phyloP scores from a whole-genome alignment of 2,888 invertebrate genomes.

The Limnephilus rhombicus region DNA sequence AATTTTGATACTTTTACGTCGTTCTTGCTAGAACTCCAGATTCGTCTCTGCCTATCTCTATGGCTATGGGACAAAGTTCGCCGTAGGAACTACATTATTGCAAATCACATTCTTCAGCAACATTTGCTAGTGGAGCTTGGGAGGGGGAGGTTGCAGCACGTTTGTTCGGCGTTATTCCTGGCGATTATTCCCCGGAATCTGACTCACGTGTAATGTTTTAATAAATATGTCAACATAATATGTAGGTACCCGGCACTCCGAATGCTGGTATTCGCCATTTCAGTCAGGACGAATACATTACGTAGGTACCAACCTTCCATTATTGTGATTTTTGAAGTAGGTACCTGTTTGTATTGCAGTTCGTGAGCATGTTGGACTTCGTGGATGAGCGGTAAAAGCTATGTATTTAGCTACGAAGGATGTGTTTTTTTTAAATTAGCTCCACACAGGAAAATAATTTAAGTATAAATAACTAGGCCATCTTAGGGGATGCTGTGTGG shows the following conservation, averaged over 20 bases:
- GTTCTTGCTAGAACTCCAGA: neutral
- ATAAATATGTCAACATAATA: slow-evolving; percentile 12
- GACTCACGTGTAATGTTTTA: slow-evolving; percentile 23
- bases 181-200: slow-evolving; percentile 21
- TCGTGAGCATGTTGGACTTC: neutral
- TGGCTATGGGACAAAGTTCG: slow-evolving; percentile 7
- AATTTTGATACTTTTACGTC: neutral
- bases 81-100: slow-evolving; percentile 37
- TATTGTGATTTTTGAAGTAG: neutral
- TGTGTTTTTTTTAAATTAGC: neutral
- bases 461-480: too few relatives aligned
- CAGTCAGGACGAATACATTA: neutral
- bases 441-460: too few relatives aligned
- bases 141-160: slow-evolving; percentile 18
- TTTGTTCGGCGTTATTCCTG: slow-evolving; percentile 16
- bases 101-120: slow-evolving; percentile 29
- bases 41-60: neutral
- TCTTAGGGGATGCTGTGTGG: too few relatives aligned
- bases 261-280: neutral
- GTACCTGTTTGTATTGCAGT: neutral
- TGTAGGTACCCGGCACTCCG: neutral
- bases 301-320: neutral
- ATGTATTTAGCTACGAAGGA: neutral
- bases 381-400: neutral
- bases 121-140: slow-evolving; percentile 12